Percentiles rank a stretch among this genome's conserved stretches.
Evolutionary conservation across 2,113 vertebrate species (phyloP).

Genomic region (Planiliza haematocheilus): DNA sequence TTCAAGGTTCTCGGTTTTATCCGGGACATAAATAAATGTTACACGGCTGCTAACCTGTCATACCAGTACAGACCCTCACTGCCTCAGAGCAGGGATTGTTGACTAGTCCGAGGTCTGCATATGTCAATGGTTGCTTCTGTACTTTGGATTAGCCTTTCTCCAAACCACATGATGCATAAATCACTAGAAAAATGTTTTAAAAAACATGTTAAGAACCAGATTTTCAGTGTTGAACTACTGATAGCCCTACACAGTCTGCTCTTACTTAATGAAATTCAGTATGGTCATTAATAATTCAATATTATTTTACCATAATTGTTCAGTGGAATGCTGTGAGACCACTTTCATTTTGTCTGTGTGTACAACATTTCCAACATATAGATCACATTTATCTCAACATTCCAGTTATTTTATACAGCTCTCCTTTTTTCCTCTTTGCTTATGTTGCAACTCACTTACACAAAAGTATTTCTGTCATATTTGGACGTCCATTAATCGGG

Average conservation of each 20-base stretch:
- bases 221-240: too few relatives aligned
- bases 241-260: neutral
- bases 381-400: too few relatives aligned
- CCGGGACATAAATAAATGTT: neutral
- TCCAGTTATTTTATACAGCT: neutral
- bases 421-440: neutral
- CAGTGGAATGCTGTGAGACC: too few relatives aligned
- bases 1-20: neutral
- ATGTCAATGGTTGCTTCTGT: neutral
- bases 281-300: too few relatives aligned
- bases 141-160: neutral
- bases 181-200: neutral
- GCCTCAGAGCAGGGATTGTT: neutral
- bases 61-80: too few relatives aligned
- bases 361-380: too few relatives aligned
- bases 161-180: neutral
- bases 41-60: neutral
- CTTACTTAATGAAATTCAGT: neutral
- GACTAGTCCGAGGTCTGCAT: conserved; percentile 1
- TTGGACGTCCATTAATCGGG: conserved; percentile 1
- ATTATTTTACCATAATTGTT: too few relatives aligned
- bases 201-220: neutral
- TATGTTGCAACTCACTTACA: neutral
- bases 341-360: too few relatives aligned
- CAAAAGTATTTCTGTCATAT: conserved; percentile 20